Evolutionary conservation across 2,888 invertebrate genomes (phyloP).

Genomic region (Nasonia oneida): DNA sequence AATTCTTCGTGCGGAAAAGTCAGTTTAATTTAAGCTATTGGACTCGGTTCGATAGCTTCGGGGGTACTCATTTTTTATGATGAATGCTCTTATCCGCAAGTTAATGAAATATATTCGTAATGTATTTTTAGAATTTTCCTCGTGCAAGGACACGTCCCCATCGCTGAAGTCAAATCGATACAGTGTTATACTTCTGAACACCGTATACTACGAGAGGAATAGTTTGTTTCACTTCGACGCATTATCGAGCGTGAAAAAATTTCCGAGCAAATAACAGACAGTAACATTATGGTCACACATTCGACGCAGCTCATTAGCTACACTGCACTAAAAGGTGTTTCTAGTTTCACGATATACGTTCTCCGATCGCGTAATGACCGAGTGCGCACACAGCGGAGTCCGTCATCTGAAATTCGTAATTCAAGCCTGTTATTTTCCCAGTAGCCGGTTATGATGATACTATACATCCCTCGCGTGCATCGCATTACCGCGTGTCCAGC

Average conservation of each 20-base stretch:
- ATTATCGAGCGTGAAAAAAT: background rate
- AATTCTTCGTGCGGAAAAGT: background rate
- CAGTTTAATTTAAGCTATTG: background rate
- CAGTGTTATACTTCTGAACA: too few species aligned
- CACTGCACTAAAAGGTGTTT: background rate
- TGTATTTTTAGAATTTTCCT: background rate
- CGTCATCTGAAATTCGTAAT: background rate
- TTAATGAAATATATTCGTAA: background rate
- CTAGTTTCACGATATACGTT: conserved; percentile 5
- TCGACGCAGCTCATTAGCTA: background rate
- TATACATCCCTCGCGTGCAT: background rate
- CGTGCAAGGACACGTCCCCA: background rate
- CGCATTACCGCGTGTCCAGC: background rate
- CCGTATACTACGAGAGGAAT: background rate
- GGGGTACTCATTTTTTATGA: background rate
- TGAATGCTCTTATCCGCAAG: background rate
- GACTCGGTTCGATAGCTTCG: background rate
- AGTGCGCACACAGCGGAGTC: background rate
- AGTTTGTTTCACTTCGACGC: background rate
- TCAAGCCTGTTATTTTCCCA: background rate
- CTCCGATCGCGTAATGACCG: background rate
- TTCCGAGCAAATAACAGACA: too few species aligned
- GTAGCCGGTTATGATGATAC: background rate
- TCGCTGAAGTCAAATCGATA: background rate
- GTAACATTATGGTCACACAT: background rate